Percentiles rank a stretch among this genome's conserved stretches.
These are phyloP conservation scores for Scomber colias DNA, from an alignment of 2,113 vertebrate genomes.

Conservation along the genomic window DNA sequence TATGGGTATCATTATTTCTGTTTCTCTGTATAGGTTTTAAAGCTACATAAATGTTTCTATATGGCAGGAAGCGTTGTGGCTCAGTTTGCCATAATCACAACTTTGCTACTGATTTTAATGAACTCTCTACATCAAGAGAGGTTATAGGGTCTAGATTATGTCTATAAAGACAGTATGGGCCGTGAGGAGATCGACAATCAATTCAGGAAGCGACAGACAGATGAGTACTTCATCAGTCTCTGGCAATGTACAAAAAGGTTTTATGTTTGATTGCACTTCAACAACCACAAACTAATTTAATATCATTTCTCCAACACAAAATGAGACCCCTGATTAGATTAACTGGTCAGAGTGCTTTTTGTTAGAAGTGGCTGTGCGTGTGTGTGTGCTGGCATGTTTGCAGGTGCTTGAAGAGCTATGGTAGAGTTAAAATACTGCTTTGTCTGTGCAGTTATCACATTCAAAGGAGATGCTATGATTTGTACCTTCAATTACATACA, in stretches of 20 bases:
- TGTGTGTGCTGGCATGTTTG: too few species aligned
- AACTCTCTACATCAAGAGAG: not conserved
- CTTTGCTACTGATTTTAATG: conserved; percentile 33
- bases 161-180: not conserved
- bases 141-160: not conserved
- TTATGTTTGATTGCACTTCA: not conserved
- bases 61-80: not conserved
- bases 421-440: too few species aligned
- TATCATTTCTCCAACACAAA: too few species aligned
- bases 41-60: not conserved
- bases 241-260: not conserved
- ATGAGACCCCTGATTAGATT: too few species aligned
- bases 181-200: not conserved
- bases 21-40: not conserved
- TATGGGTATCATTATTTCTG: too few species aligned
- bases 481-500: too few species aligned
- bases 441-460: too few species aligned
- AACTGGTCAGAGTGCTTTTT: too few species aligned
- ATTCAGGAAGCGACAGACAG: not conserved
- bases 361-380: too few species aligned
- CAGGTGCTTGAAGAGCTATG: too few species aligned
- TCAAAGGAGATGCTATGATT: too few species aligned
- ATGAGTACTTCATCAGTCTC: not conserved
- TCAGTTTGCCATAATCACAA: not conserved
- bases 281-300: too few species aligned